A percentile compares a stretch with the other conserved stretches of the same genome.
Evolutionary conservation across 1,140 invertebrate genomes (phyloP).

Genomic region (Temnothorax curvispinosus): DNA sequence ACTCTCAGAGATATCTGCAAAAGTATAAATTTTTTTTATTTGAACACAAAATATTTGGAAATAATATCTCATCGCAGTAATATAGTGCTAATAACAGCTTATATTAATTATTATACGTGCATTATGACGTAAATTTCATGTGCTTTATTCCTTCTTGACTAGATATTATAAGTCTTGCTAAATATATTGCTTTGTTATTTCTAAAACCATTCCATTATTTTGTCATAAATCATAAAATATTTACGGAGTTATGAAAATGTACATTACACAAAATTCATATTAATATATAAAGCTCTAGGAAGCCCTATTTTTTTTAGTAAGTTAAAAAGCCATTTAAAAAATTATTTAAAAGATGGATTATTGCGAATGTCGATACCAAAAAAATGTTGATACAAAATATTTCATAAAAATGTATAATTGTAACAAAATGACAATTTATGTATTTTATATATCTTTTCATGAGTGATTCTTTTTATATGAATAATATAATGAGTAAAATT

Average conservation of each 20-base stretch:
- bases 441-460: neutral
- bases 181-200: constrained; percentile 40
- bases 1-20: neutral
- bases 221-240: constrained; percentile 24
- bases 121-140: constrained; percentile 21
- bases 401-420: constrained; percentile 16
- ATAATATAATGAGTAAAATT: constrained; percentile 28
- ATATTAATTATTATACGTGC: constrained; percentile 24
- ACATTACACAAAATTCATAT: neutral
- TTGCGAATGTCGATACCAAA: neutral
- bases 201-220: constrained; percentile 12
- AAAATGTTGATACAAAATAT: neutral
- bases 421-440: constrained; percentile 32
- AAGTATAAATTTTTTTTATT: neutral
- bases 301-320: constrained; percentile 19
- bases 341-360: neutral
- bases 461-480: neutral
- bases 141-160: constrained; percentile 46
- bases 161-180: constrained; percentile 55
- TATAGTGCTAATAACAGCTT: constrained; percentile 14
- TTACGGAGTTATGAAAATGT: neutral
- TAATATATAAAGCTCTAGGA: constrained; percentile 27
- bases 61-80: constrained; percentile 17
- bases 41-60: constrained; percentile 16
- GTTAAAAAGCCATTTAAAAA: constrained; percentile 22